Conservation (phyloP, 2,113 vertebrate genomes). For the Pontoporia blainvillei region DNA sequence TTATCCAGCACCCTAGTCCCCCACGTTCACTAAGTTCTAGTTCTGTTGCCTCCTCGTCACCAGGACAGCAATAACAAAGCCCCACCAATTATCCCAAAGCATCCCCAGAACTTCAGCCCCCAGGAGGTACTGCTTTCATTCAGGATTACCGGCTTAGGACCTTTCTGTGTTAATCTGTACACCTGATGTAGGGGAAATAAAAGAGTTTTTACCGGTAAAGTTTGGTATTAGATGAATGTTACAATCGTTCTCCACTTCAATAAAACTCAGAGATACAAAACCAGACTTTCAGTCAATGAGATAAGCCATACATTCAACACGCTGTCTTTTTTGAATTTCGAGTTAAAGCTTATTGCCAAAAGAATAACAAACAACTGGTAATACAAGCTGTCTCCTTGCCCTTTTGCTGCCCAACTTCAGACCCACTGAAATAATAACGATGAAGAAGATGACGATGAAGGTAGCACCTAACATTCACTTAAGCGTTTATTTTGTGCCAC, state of each 20-base stretch:
- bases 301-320: not conserved
- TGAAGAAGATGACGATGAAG: not conserved
- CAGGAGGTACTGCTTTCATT: not conserved
- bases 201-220: not conserved
- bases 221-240: not conserved
- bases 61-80: not conserved
- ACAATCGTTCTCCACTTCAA: not conserved
- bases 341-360: not conserved
- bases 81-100: not conserved
- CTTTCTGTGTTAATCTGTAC: not conserved
- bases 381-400: not conserved
- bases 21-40: not conserved
- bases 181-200: not conserved
- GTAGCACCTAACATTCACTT: not conserved
- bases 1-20: not conserved
- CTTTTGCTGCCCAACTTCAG: not conserved
- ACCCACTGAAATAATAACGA: not conserved
- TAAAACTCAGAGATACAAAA: not conserved
- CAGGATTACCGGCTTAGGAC: not conserved
- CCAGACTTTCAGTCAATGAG: not conserved
- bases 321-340: not conserved
- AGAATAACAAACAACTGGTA: not conserved
- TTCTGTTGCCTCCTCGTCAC: not conserved
- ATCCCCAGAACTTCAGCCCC: fast-evolving
- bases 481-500: not conserved